Evolutionary conservation across 2,888 invertebrate genomes (phyloP).

Genomic region (Sphaeridia pumilis): DNA sequence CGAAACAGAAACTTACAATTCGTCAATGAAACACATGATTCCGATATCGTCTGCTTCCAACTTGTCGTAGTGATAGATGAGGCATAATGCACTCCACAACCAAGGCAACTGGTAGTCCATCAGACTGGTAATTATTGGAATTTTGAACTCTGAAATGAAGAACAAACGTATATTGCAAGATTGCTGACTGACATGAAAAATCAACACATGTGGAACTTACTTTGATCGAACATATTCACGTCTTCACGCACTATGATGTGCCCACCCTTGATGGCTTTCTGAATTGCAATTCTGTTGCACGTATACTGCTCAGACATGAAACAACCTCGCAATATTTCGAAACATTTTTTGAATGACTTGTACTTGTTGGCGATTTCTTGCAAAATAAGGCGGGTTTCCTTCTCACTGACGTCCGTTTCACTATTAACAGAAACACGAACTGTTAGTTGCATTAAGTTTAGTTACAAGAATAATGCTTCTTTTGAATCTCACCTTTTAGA

Average conservation of each 20-base stretch:
- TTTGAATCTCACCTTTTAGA: background rate
- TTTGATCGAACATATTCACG: constrained; percentile 1
- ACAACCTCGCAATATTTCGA: background rate
- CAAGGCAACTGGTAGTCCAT: constrained; percentile 7
- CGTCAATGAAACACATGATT: constrained; percentile 15
- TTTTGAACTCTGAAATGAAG: constrained; percentile 5
- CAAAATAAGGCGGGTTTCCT: constrained; percentile 6
- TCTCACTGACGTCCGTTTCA: background rate
- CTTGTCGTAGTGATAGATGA: constrained; percentile 11
- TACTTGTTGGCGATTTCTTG: constrained; percentile 9
- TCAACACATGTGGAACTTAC: constrained; percentile 2
- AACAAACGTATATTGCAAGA: background rate
- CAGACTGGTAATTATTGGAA: constrained; percentile 5
- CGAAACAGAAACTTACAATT: constrained; percentile 7
- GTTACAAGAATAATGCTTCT: too few relatives aligned
- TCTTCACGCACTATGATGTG: background rate
- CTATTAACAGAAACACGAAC: background rate
- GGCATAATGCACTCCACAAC: constrained; percentile 14
- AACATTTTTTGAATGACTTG: constrained; percentile 11
- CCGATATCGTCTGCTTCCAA: constrained; percentile 11
- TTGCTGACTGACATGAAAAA: background rate
- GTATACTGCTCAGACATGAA: constrained; percentile 11
- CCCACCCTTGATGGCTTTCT: constrained; percentile 8
- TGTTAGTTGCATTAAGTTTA: background rate
- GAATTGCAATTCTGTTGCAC: constrained; percentile 10